Evolutionary conservation across 2,113 vertebrate genomes (phyloP), one percentile per base, ranked within the genome.

Genomic region (Gallinago undulata): DNA sequence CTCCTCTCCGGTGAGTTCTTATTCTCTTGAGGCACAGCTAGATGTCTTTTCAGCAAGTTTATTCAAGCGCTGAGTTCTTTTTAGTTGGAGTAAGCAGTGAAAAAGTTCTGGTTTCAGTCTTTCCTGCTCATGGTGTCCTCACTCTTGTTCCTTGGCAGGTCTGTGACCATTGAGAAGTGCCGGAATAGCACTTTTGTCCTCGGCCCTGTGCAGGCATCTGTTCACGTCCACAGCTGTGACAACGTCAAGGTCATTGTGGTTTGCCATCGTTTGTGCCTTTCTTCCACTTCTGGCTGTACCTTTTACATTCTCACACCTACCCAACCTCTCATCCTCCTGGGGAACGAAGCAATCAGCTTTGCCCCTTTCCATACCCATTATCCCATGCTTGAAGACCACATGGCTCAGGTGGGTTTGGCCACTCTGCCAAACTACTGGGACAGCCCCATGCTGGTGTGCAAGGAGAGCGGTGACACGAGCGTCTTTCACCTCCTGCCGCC

Each of bases 331-430:
- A 97, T 99, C 64, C 98, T 99, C 16, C 98, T 98, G 1, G 99
- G 99, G 19, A 99, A 99, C 91, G 81, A 94, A 23, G 97, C 95
- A 13, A 95, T 99, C 55, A 99, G 98, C 30, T 98, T 99, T 86
- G 99, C 98, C 37, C 99, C 99, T 56, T 99, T 98, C 97, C 99
- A 99, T 94, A 99, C 99, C 2, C 98, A 99, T 82, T 99, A 99
- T 64, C 99, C 99, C 18, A 98, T 98, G 98, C 97, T 99, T 62
- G 99, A 99, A 95, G 99, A 99, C 68, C 99, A 99, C 92, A 99
- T 99, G 99, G 99, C 98, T 92, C 98, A 97, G 18, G 98, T 98
- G 25, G 99, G 99, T 30, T 97, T 99, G 69, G 99, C 99, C 10
- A 99, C 99, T 3, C 97, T 99, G 79, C 99, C 99, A 7, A 99